Evolutionary conservation across 2,113 vertebrate species (phyloP), one percentile per base, ranked within the genome.

Genomic region (Cheilinus undulatus): DNA sequence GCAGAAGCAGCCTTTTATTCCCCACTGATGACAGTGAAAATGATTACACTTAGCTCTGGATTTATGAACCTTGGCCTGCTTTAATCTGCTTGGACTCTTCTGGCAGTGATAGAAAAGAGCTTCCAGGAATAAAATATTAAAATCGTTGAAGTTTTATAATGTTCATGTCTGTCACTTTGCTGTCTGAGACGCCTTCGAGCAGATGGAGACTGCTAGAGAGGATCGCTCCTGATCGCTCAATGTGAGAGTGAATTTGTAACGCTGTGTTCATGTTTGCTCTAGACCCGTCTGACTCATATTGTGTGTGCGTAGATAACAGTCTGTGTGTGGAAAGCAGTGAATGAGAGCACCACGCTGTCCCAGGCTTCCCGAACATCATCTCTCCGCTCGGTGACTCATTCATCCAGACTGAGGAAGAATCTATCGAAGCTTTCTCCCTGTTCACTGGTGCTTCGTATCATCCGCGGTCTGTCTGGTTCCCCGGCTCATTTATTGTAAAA

Each of bases 311-410:
- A 61, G n/a, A n/a, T 66, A 11, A 2, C 9, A 10, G 45, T 61
- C 27, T 64, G 3, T 59, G 22, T 22, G 36, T 78, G 42, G 53
- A 62, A 76, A 78, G 12, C 60, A 70, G 61, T 69, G 69, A 76
- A 80, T 76, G 78, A 76, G 65, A 83, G 69, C 85, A 87, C 83
- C 84, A 36, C 76, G 73, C 48, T 74, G 71, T 83, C 83, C 84
- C 49, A 77, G 83, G 84, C 84, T 90, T 87, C 85, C 83, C 79
- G 83, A 90, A 69, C 79, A 72, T 34, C 48, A 9, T 80, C 76
- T 73, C 67, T 70, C 56, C 51, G 83, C 68, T 81, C 63, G 14
- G 70, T 91, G 89, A 89, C 75, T 88, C 86, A 85, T 84, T 73
- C 73, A 80, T 83, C 49, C 66, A 67, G 56, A 58, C 83, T 20